phyloP scores from a whole-genome alignment of 2,888 invertebrate genomes.

The Nemotelus pantherinus region DNA sequence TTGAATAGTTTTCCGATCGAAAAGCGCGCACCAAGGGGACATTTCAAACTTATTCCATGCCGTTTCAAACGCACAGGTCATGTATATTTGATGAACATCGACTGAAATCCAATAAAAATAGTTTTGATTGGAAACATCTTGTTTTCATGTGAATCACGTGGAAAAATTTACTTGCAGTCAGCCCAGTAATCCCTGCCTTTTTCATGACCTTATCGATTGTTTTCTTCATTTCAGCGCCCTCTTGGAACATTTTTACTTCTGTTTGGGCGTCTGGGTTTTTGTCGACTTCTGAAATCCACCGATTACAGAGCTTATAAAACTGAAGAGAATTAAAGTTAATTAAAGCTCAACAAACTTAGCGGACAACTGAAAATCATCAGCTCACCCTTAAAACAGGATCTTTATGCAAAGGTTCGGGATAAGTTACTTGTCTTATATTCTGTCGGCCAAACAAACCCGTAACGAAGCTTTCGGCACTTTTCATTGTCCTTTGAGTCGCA shows the following conservation, averaged over 20 bases:
- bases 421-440: slow-evolving; percentile 70
- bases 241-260: slow-evolving; percentile 69
- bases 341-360: not conserved
- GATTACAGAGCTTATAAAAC: slow-evolving; percentile 82
- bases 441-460: slow-evolving; percentile 78
- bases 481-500: slow-evolving; percentile 77
- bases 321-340: slow-evolving; percentile 60
- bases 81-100: slow-evolving; percentile 73
- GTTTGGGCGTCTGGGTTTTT: slow-evolving; percentile 71
- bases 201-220: slow-evolving; percentile 66
- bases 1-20: slow-evolving; percentile 70
- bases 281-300: slow-evolving; percentile 76
- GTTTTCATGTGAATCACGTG: not conserved
- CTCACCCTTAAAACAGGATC: slow-evolving; percentile 76
- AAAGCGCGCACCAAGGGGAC: slow-evolving; percentile 84
- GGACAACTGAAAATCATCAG: slow-evolving; percentile 4
- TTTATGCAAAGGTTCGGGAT: slow-evolving; percentile 71
- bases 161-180: slow-evolving; percentile 59
- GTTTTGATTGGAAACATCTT: not conserved
- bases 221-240: slow-evolving; percentile 68
- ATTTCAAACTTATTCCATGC: slow-evolving; percentile 74
- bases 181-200: slow-evolving; percentile 71
- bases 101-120: slow-evolving; percentile 58
- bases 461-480: slow-evolving; percentile 79
- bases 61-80: slow-evolving; percentile 82